Evolutionary conservation across 2,797 vertebrate genomes (phyloP).

Genomic region (Ispidina lecontei): DNA sequence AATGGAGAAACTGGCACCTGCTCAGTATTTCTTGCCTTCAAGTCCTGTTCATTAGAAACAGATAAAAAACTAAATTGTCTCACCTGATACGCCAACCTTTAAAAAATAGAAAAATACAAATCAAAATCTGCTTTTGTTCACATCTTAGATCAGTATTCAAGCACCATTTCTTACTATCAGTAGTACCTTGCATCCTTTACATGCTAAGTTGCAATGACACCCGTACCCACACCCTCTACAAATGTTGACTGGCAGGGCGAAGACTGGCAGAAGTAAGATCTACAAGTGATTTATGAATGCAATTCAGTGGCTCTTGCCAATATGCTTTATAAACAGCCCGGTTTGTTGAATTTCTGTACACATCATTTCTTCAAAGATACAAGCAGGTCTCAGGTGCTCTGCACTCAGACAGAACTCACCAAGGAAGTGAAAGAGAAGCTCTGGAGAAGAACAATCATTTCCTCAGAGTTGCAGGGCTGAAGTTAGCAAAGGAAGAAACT

Average conservation of each 20-base stretch:
- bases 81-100: not conserved
- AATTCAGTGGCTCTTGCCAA: not conserved
- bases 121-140: not conserved
- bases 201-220: not conserved
- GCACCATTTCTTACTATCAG: not conserved
- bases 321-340: conserved; percentile 16
- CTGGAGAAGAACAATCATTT: not conserved
- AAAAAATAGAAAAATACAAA: not conserved
- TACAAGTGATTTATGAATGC: not conserved
- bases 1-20: not conserved
- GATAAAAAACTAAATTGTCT: not conserved
- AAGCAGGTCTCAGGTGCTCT: not conserved
- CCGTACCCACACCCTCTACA: not conserved
- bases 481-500: not conserved
- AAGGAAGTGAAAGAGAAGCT: not conserved
- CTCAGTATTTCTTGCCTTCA: not conserved
- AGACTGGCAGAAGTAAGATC: not conserved
- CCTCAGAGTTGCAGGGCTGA: not conserved
- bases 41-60: not conserved
- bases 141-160: not conserved
- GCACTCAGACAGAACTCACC: not conserved
- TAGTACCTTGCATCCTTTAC: not conserved
- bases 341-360: not conserved
- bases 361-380: not conserved
- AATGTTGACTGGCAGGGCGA: not conserved